Evolutionary conservation across 2,113 vertebrate genomes (phyloP).

Genomic region (Tragelaphus buxtoni): DNA sequence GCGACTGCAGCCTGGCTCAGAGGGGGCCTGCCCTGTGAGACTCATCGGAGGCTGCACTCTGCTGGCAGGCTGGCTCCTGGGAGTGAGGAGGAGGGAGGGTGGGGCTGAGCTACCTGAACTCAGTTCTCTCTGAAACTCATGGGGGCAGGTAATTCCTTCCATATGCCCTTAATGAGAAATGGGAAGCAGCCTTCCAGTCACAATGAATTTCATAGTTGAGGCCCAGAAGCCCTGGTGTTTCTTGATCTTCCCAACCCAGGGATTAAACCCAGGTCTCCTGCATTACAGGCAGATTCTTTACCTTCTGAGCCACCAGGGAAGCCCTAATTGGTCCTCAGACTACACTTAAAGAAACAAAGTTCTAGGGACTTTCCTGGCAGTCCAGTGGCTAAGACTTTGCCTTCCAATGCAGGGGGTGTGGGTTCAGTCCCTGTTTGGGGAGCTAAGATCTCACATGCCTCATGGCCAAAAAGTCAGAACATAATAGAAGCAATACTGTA

Average conservation of each 20-base stretch:
- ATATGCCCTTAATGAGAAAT: neutral
- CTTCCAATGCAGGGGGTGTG: neutral
- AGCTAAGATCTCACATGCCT: neutral
- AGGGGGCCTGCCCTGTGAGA: neutral
- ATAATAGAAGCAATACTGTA: neutral
- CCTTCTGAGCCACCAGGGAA: neutral
- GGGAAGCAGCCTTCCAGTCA: neutral
- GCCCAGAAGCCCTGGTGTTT: neutral
- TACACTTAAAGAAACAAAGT: neutral
- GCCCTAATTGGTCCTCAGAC: neutral
- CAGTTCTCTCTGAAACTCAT: neutral
- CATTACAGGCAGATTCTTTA: neutral
- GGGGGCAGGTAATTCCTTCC: neutral
- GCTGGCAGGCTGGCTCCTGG: too few relatives aligned
- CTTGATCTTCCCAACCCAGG: neutral
- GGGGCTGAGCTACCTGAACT: neutral
- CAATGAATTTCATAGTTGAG: neutral
- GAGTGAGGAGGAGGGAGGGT: neutral
- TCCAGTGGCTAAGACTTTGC: neutral
- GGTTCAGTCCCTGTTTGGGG: neutral
- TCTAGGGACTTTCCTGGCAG: neutral
- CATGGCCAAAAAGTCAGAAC: neutral
- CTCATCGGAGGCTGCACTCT: fast-evolving
- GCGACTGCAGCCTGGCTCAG: fast-evolving
- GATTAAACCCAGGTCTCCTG: neutral